phyloP scores from a whole-genome alignment of 2,113 vertebrate species.

The Cisticola juncidis region DNA sequence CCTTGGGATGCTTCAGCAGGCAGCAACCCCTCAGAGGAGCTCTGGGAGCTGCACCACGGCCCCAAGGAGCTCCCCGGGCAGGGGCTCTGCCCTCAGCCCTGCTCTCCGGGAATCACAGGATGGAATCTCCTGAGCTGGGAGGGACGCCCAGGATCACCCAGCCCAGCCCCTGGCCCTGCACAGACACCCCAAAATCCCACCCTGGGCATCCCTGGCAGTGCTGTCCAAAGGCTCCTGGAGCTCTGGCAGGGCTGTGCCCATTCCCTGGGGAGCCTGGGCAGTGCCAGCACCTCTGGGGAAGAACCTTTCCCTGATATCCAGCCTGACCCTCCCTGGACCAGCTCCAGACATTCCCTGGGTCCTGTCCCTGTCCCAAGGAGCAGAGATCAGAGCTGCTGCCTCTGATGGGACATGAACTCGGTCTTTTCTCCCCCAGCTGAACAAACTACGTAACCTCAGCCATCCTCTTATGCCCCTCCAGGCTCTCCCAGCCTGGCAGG shows the following conservation, averaged over 20 bases:
- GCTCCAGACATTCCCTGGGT: not conserved
- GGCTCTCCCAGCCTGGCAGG: not conserved
- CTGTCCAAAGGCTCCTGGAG: not conserved
- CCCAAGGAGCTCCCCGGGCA: not conserved
- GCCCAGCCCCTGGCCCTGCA: fast-evolving
- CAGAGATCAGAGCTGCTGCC: not conserved
- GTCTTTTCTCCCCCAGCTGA: not conserved
- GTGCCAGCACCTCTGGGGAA: not conserved
- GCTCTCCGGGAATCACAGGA: not conserved
- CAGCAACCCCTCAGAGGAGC: not conserved
- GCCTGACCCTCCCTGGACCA: fast-evolving
- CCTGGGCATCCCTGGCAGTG: not conserved
- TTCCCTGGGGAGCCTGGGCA: not conserved
- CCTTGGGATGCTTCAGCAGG: not conserved
- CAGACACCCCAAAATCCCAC: not conserved
- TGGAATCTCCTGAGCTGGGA: fast-evolving
- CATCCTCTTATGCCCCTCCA: not conserved
- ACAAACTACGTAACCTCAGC: not conserved
- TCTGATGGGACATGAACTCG: not conserved
- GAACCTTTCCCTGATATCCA: not conserved
- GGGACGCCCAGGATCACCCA: not conserved
- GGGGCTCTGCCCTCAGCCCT: not conserved
- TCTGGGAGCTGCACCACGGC: not conserved
- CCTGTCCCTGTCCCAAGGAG: fast-evolving
- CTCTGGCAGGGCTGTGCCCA: not conserved